phyloP scores from a whole-genome alignment of 2,888 invertebrate genomes.

The Lepidochrysops patricia region DNA sequence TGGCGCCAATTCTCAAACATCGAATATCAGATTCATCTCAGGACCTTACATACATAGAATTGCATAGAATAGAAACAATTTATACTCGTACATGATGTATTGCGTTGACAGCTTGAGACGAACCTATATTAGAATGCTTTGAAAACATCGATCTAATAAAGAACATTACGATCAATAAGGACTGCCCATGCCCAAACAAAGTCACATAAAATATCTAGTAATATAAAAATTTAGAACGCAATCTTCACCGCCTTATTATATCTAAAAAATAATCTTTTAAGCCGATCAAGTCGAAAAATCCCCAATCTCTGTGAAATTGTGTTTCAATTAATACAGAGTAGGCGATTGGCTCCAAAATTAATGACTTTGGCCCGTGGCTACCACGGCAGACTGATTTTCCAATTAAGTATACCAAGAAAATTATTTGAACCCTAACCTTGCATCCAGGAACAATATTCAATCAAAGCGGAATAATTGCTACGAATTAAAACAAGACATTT shows the following conservation, averaged over 20 bases:
- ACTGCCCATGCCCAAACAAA: too few relatives aligned
- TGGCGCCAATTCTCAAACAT: too few relatives aligned
- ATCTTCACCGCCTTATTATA: neutral
- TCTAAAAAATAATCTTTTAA: neutral
- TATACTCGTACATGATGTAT: too few relatives aligned
- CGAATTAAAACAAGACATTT: neutral
- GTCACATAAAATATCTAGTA: too few relatives aligned
- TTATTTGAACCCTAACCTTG: neutral
- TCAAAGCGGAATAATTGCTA: neutral
- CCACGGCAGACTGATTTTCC: neutral
- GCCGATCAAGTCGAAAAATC: neutral
- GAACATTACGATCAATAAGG: too few relatives aligned
- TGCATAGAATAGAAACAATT: too few relatives aligned
- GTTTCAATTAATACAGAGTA: neutral
- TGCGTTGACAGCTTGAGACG: too few relatives aligned
- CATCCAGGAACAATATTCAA: neutral
- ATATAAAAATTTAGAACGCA: neutral
- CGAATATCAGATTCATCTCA: too few relatives aligned
- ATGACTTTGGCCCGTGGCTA: neutral
- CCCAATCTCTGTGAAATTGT: neutral
- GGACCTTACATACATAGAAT: too few relatives aligned
- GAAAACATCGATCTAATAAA: too few relatives aligned
- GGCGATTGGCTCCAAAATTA: neutral
- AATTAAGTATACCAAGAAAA: neutral
- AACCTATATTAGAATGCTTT: too few relatives aligned